Conservation (phyloP, 2,797 vertebrate genomes). For the Clarias pachynema region DNA sequence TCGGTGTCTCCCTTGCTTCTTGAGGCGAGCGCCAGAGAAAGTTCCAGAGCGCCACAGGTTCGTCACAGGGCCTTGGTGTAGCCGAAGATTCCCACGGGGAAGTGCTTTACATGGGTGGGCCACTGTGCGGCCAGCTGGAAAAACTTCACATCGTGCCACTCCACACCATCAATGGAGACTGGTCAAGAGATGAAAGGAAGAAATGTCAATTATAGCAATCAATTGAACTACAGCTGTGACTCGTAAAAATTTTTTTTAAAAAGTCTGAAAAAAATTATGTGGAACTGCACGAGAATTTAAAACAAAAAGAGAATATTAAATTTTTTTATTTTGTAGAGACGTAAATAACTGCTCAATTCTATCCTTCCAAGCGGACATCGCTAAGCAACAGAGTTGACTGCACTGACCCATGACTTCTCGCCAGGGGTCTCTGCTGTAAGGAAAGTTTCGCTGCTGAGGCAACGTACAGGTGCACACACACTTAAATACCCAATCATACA, state of each 20-base stretch:
- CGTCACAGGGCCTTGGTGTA: slow-evolving; percentile 75
- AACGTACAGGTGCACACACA: too few relatives aligned
- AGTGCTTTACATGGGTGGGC: slow-evolving; percentile 85
- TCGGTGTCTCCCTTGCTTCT: slow-evolving; percentile 13
- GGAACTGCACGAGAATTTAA: background rate
- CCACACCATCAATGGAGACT: slow-evolving; percentile 82
- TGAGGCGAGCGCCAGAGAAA: slow-evolving; percentile 5
- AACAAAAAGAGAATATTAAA: background rate
- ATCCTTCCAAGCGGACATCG: too few relatives aligned
- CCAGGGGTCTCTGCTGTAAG: too few relatives aligned
- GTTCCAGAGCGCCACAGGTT: background rate
- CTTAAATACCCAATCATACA: too few relatives aligned
- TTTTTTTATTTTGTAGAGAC: background rate
- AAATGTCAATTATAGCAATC: background rate
- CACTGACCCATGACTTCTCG: too few relatives aligned
- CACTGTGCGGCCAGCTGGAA: slow-evolving; percentile 87
- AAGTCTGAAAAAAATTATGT: background rate
- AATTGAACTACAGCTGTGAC: background rate
- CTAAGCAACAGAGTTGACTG: too few relatives aligned
- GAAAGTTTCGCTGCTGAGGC: too few relatives aligned
- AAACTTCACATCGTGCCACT: slow-evolving; percentile 86
- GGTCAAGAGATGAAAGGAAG: slow-evolving; percentile 20
- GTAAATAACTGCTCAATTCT: background rate
- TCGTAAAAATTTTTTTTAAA: background rate
- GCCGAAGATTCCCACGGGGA: slow-evolving; percentile 83